Conservation (phyloP, 2,797 vertebrate genomes). For the Hybognathus amarus region DNA sequence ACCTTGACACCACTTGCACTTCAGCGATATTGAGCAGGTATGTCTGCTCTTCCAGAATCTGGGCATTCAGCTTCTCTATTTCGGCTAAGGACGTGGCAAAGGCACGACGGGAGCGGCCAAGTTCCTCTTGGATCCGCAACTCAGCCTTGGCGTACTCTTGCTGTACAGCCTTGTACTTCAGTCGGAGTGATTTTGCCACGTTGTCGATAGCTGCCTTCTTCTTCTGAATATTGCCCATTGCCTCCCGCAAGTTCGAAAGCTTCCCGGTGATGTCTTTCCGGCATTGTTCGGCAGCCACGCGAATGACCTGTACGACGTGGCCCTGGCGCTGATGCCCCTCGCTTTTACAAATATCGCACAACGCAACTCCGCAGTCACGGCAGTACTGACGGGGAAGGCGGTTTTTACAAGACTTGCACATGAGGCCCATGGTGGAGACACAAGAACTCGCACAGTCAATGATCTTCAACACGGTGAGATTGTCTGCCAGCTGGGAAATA, state of each 20-base stretch:
- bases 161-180: constrained; percentile 86
- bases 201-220: constrained; percentile 87
- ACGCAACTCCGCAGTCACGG: constrained; percentile 80
- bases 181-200: constrained; percentile 84
- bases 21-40: constrained; percentile 93
- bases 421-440: constrained; percentile 82
- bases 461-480: constrained; percentile 95
- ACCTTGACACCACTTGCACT: constrained; percentile 93
- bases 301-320: constrained; percentile 84
- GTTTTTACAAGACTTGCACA: constrained; percentile 91
- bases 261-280: constrained; percentile 85
- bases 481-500: constrained; percentile 91
- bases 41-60: constrained; percentile 91
- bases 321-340: constrained; percentile 82
- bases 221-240: constrained; percentile 88
- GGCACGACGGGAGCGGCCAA: constrained; percentile 85
- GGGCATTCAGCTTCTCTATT: constrained; percentile 90
- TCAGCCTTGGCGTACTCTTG: constrained; percentile 92
- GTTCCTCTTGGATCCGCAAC: constrained; percentile 88
- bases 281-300: constrained; percentile 86
- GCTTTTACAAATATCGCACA: constrained; percentile 88
- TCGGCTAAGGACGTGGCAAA: constrained; percentile 89
- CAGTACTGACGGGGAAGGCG: constrained; percentile 92
- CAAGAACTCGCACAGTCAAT: constrained; percentile 88
- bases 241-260: constrained; percentile 82